These are phyloP conservation scores for Cerceris rybyensis DNA, from an alignment of 2,888 invertebrate genomes.

Conservation along the genomic window DNA sequence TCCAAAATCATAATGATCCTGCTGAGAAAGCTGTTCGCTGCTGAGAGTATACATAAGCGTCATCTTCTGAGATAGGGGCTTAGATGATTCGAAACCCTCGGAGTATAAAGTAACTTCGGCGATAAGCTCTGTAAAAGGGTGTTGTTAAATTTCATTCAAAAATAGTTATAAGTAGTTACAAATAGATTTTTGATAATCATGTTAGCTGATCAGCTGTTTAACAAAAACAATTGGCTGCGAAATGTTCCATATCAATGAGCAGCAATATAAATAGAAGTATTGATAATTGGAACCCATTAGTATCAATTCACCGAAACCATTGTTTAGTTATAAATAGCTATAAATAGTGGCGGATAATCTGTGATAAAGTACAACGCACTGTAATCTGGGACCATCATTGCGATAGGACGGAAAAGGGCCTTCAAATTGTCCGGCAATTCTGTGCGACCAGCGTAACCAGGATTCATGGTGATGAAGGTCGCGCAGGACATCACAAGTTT, in stretches of 20 bases:
- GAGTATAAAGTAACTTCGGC: slow-evolving; percentile 97
- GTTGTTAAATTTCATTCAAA: not conserved
- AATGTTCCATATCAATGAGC: too few relatives aligned
- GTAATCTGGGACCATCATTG: slow-evolving; percentile 97
- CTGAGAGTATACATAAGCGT: slow-evolving; percentile 96
- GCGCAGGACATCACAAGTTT: slow-evolving; percentile 91
- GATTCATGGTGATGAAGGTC: slow-evolving; percentile 96
- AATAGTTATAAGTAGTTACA: not conserved
- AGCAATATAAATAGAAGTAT: too few relatives aligned
- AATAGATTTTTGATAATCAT: too few relatives aligned
- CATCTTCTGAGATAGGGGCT: slow-evolving; percentile 94
- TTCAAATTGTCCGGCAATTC: slow-evolving; percentile 95
- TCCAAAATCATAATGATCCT: slow-evolving; percentile 96
- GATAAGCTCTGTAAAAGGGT: slow-evolving; percentile 85
- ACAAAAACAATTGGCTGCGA: too few relatives aligned
- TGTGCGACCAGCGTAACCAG: slow-evolving; percentile 94
- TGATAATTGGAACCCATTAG: too few relatives aligned
- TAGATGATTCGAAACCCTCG: slow-evolving; percentile 95
- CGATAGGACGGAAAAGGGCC: slow-evolving; percentile 92
- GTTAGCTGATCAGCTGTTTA: too few relatives aligned
- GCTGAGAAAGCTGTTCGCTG: slow-evolving; percentile 95
- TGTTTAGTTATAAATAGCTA: not conserved
- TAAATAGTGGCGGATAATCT: too few relatives aligned
- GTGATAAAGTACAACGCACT: slow-evolving; percentile 83
- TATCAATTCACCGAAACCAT: too few relatives aligned